phyloP scores from a whole-genome alignment of 2,888 invertebrate genomes.

The Willowsia nigromaculata region DNA sequence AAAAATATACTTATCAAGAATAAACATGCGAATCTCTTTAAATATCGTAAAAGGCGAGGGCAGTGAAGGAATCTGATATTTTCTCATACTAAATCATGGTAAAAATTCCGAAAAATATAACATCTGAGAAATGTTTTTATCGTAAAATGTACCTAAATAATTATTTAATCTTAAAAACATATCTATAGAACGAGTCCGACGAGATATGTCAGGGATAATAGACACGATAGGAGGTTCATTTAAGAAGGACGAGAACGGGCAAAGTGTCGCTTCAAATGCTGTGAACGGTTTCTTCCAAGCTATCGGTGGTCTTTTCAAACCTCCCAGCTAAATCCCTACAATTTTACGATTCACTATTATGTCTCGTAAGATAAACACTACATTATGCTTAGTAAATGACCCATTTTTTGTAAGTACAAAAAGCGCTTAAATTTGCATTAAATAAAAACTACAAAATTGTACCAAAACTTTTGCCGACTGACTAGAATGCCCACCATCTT shows the following conservation, averaged over 20 bases:
- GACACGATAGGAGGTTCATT: not conserved
- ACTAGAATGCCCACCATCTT: no score
- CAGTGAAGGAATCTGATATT: no score
- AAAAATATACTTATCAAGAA: no score
- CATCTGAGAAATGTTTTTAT: no score
- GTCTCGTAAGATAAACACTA: not conserved
- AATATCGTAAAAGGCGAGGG: no score
- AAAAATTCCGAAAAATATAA: no score
- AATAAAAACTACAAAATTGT: not conserved
- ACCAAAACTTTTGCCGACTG: no score
- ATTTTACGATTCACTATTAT: not conserved
- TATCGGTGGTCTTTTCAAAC: no score
- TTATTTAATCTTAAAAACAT: not conserved
- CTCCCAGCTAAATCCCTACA: no score
- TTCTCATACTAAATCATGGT: no score
- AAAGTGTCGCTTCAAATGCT: not conserved
- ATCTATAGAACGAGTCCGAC: no score
- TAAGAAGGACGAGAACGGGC: not conserved
- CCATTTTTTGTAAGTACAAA: conserved; percentile 5
- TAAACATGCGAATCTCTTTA: no score
- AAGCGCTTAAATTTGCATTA: not conserved
- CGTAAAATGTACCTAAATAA: not conserved
- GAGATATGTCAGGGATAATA: not conserved
- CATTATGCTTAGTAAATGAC: not conserved
- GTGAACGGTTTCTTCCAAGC: not conserved